Conservation (phyloP, 2,113 vertebrate genomes). For the Platycercus adscitus region DNA sequence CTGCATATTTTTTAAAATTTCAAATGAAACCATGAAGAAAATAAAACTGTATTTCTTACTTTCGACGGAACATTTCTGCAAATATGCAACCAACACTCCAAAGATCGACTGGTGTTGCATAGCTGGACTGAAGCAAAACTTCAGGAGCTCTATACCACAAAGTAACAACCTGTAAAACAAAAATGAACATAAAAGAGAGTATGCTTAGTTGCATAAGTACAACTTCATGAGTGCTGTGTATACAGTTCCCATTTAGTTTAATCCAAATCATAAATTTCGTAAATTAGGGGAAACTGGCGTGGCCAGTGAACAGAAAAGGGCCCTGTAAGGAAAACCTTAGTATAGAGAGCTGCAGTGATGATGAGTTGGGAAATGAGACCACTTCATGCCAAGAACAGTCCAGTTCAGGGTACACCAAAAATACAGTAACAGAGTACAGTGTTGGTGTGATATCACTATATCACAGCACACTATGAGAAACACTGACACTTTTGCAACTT, state of each 20-base stretch:
- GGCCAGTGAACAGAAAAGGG: neutral
- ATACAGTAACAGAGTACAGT: neutral
- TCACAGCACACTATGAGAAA: neutral
- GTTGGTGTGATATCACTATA: neutral
- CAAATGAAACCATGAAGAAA: neutral
- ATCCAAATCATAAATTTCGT: neutral
- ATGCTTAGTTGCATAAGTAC: neutral
- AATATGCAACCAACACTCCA: conserved; percentile 99
- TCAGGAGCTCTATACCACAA: conserved; percentile 98
- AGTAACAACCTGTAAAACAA: conserved; percentile 90
- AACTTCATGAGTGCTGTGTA: neutral
- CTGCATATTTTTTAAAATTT: neutral
- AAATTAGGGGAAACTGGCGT: neutral
- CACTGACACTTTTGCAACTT: neutral
- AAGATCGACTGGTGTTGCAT: conserved; percentile 95
- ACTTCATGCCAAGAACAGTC: neutral
- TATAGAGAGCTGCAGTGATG: neutral
- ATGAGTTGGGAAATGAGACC: neutral
- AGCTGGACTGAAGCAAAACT: conserved; percentile 97
- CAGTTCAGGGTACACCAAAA: neutral
- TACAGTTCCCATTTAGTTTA: neutral
- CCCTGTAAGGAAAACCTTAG: neutral
- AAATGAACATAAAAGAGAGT: neutral
- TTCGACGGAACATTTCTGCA: conserved; percentile 97
- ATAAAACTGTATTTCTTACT: conserved; percentile 80